phyloP scores from a whole-genome alignment of 2,797 vertebrate species.

The Chanos chanos region DNA sequence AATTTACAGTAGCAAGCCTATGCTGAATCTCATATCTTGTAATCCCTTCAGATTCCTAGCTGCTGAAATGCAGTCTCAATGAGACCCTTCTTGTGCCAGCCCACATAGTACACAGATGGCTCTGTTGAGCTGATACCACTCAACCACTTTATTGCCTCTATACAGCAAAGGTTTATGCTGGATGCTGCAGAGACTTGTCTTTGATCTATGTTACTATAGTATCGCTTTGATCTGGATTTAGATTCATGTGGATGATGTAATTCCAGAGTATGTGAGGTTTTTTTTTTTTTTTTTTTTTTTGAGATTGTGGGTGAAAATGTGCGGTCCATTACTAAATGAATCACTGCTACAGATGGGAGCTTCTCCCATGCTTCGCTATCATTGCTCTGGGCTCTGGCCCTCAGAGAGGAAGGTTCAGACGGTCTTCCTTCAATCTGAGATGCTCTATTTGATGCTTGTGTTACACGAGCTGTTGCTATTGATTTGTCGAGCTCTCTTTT shows the following conservation, averaged over 20 bases:
- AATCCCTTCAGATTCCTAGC: too few relatives aligned
- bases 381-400: slow-evolving; percentile 37
- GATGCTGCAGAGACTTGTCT: slow-evolving; percentile 29
- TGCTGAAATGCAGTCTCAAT: too few relatives aligned
- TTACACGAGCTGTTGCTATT: slow-evolving; percentile 65
- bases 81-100: slow-evolving; percentile 23
- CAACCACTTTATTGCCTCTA: slow-evolving; percentile 28
- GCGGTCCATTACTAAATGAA: slow-evolving; percentile 33
- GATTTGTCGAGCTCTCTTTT: slow-evolving; percentile 59
- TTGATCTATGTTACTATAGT: slow-evolving; percentile 46
- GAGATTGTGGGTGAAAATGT: slow-evolving; percentile 20
- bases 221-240: slow-evolving; percentile 49
- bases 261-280: slow-evolving; percentile 22
- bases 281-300: too few relatives aligned
- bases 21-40: too few relatives aligned
- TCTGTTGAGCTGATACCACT: slow-evolving; percentile 13
- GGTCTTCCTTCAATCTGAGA: slow-evolving; percentile 47
- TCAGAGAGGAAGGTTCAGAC: slow-evolving; percentile 45
- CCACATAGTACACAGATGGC: slow-evolving; percentile 2
- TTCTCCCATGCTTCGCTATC: neutral
- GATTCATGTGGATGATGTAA: slow-evolving; percentile 42
- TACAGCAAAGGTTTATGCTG: slow-evolving; percentile 5
- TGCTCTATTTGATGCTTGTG: slow-evolving; percentile 55
- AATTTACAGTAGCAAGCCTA: too few relatives aligned
- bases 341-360: slow-evolving; percentile 43